These are phyloP conservation scores for Dissostichus mawsoni DNA, from an alignment of 2,113 vertebrate species.

Conservation along the genomic window DNA sequence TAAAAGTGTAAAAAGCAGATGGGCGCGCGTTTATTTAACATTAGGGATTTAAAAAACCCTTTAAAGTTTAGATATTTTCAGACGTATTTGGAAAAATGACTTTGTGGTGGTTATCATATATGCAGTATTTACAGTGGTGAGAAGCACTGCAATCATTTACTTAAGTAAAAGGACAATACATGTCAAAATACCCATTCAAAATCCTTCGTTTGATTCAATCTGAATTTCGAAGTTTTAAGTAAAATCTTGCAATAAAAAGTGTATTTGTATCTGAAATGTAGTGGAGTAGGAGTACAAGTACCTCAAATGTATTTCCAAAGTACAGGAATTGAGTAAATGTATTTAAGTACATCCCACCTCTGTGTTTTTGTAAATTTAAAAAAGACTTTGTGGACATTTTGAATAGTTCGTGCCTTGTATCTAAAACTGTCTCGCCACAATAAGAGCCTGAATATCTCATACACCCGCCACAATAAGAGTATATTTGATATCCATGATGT, in stretches of 20 bases:
- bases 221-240: too few species aligned
- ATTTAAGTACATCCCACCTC: neutral
- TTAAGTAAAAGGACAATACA: neutral
- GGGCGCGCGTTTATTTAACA: conserved; percentile 71
- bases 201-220: too few species aligned
- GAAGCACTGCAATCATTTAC: neutral
- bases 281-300: neutral
- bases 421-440: conserved; percentile 10
- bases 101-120: neutral
- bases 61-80: conserved; percentile 17
- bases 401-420: conserved; percentile 34
- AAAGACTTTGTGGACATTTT: neutral
- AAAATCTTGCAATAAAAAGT: too few species aligned
- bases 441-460: conserved; percentile 21
- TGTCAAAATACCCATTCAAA: neutral
- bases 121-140: neutral
- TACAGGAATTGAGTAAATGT: neutral
- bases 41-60: conserved; percentile 42
- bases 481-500: too few species aligned
- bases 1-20: conserved; percentile 2
- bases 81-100: neutral
- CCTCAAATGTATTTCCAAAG: neutral
- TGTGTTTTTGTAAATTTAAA: neutral
- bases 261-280: neutral
- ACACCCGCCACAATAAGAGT: conserved; percentile 8